phyloP scores from a whole-genome alignment of 2,113 vertebrate genomes.

The Rhinopomastus cyanomelas region DNA sequence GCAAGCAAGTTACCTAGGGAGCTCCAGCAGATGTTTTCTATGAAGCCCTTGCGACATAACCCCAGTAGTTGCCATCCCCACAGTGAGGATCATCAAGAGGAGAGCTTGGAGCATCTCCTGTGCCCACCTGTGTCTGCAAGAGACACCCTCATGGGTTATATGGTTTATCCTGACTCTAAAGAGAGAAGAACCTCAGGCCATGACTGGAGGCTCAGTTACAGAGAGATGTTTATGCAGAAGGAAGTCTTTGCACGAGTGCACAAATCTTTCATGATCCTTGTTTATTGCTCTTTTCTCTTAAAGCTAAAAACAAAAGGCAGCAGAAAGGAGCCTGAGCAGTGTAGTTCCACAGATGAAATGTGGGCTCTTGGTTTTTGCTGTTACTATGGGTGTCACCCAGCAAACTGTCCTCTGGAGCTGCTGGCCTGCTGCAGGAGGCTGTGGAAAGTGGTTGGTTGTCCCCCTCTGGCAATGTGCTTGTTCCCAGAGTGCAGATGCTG shows the following conservation, averaged over 20 bases:
- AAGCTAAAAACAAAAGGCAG: background rate
- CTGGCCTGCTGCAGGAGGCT: background rate
- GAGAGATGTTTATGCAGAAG: background rate
- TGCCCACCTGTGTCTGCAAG: background rate
- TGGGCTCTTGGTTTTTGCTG: background rate
- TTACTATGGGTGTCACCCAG: background rate
- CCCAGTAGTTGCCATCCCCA: too few species aligned
- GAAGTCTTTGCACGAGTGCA: background rate
- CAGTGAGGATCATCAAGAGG: too few species aligned
- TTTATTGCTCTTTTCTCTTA: background rate
- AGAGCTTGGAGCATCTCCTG: background rate
- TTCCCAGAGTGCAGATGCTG: background rate
- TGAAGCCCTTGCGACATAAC: accelerated
- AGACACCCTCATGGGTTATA: background rate
- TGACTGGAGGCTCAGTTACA: background rate
- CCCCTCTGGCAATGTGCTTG: accelerated
- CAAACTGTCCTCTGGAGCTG: background rate
- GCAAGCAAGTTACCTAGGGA: background rate
- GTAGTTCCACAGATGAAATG: background rate
- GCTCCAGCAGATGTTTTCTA: accelerated
- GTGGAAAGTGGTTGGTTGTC: background rate
- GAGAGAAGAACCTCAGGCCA: background rate
- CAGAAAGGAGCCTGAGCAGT: background rate
- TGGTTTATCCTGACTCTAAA: background rate
- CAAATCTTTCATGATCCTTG: background rate